Conservation (phyloP, 1,140 invertebrate species). For the Neodiprion lecontei region DNA sequence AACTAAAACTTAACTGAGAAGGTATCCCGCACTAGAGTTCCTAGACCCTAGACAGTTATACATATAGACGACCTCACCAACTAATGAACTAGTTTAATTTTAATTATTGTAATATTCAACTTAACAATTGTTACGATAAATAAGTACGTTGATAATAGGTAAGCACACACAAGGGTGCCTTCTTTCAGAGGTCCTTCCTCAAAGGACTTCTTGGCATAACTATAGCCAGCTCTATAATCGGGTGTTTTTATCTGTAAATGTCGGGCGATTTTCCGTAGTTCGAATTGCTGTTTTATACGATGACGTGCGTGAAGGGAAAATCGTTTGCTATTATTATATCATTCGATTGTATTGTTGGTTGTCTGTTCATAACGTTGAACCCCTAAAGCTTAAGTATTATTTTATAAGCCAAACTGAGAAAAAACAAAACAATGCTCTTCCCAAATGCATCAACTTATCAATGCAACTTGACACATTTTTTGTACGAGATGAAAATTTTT, state of each 20-base stretch:
- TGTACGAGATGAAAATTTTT: background rate
- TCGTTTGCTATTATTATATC: background rate
- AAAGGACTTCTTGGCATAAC: conserved; percentile 5
- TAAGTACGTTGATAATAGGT: conserved; percentile 14
- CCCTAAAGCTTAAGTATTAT: background rate
- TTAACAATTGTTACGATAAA: conserved; percentile 18
- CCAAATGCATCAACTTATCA: conserved; percentile 10
- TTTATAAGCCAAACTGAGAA: conserved; percentile 8
- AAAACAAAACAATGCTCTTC: conserved; percentile 14
- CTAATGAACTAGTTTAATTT: conserved; percentile 1
- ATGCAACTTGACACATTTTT: conserved; percentile 13
- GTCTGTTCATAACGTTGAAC: background rate
- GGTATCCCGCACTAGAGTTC: conserved; percentile 27
- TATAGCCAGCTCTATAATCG: background rate
- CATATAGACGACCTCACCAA: background rate
- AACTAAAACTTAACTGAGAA: conserved; percentile 6
- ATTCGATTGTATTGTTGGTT: background rate
- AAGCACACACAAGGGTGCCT: conserved; percentile 23
- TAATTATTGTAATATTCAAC: conserved; percentile 9
- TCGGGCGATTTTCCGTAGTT: background rate
- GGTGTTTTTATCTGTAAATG: background rate
- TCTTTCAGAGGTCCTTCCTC: conserved; percentile 20
- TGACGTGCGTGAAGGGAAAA: background rate
- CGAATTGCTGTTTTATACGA: too few relatives aligned
- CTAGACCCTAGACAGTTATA: conserved; percentile 12